Evolutionary conservation across 2,888 invertebrate genomes (phyloP).

Genomic region (Automeris io): DNA sequence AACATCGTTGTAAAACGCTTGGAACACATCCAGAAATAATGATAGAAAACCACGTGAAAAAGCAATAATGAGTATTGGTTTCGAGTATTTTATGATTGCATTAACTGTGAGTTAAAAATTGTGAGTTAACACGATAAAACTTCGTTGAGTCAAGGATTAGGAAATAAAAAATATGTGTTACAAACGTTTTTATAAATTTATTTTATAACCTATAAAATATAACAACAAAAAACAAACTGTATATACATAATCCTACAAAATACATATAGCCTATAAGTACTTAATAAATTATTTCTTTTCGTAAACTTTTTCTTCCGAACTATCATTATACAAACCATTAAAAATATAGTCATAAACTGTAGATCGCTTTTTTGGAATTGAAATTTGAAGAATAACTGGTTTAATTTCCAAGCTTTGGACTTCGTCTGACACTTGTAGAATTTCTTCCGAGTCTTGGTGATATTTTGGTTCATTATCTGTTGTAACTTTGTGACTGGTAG

Average conservation of each 20-base stretch:
- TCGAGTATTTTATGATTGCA: constrained; percentile 24
- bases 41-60: constrained; percentile 59
- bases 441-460: neutral
- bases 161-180: neutral
- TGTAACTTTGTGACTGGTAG: neutral
- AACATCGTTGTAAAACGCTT: constrained; percentile 66
- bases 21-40: constrained; percentile 65
- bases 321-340: constrained; percentile 8
- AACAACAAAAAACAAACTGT: too few species aligned
- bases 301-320: constrained; percentile 4
- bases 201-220: too few species aligned
- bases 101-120: constrained; percentile 16
- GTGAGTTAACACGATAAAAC: too few species aligned
- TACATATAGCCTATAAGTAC: too few species aligned
- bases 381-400: constrained; percentile 7
- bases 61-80: constrained; percentile 49
- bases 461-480: neutral
- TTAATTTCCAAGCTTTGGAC: constrained; percentile 8
- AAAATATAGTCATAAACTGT: constrained; percentile 13
- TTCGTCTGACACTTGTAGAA: constrained; percentile 8
- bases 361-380: constrained; percentile 8
- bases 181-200: too few species aligned
- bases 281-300: constrained; percentile 4
- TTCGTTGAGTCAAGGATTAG: too few species aligned
- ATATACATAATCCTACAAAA: too few species aligned